These are phyloP conservation scores for Iselma pallidipennis DNA, from an alignment of 2,888 invertebrate genomes.

Conservation along the genomic window DNA sequence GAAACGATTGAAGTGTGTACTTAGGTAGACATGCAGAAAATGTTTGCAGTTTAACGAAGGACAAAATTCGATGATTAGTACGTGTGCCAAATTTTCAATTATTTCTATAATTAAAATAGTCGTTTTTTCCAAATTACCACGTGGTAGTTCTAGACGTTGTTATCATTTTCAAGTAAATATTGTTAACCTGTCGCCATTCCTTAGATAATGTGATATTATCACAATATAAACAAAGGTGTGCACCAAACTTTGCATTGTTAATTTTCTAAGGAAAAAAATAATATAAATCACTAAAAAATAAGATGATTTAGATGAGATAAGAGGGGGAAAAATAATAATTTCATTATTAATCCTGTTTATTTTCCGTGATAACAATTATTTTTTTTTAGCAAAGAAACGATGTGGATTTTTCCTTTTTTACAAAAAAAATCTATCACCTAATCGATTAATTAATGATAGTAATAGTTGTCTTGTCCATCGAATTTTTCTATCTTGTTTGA, in stretches of 20 bases:
- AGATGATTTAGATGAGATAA: not conserved
- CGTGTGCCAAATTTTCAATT: too few relatives aligned
- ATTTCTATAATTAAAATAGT: too few relatives aligned
- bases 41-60: too few relatives aligned
- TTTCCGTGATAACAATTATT: too few relatives aligned
- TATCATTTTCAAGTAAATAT: conserved; percentile 22
- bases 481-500: not conserved
- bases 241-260: conserved; percentile 11
- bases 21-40: too few relatives aligned
- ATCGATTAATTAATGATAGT: not conserved
- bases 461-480: too few relatives aligned
- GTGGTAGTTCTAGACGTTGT: conserved; percentile 16
- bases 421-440: not conserved
- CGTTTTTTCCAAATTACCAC: too few relatives aligned
- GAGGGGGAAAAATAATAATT: too few relatives aligned
- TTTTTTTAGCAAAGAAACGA: too few relatives aligned
- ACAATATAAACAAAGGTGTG: conserved; percentile 25
- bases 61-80: too few relatives aligned
- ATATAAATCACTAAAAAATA: not conserved
- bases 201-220: conserved; percentile 25
- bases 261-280: conserved; percentile 2
- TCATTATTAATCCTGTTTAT: not conserved
- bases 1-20: too few relatives aligned
- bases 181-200: conserved; percentile 30
- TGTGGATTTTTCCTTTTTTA: too few relatives aligned